Base-by-base conservation (phyloP, 1,140 invertebrate species). In the Drosophila littoralis region DNA sequence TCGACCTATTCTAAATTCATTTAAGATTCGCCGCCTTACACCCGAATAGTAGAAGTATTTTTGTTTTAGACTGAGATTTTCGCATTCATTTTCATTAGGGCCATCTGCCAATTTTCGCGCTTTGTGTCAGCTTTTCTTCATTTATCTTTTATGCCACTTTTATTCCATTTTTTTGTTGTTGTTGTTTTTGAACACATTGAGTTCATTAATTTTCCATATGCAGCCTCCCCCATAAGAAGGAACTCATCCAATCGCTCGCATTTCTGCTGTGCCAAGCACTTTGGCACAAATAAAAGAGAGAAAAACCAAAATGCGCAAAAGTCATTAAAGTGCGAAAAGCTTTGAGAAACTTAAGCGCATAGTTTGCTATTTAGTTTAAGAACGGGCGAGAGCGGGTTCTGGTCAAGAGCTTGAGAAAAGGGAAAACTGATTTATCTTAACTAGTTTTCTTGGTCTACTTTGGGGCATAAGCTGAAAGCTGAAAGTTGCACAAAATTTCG, bases 21-120 rank as follows among this genome's bases (percentile, higher is more conserved):
- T 36, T 35, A 0, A 28, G 4, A 28, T 28, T 28, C 4, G 22
- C 22, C 22, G 22, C 5, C 22, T 28, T 28, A 28, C 22, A 5
- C 0, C 3, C 7, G 5, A 35, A 7, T 8, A 32, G 48, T 50
- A 33, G 9, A 52, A 52, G 6, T 42, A 6, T 55, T 50, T 28
- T 15, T 61, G 15, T 13, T 13, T 10, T 1, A 15, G 8, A 17
- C 9, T 17, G 10, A 71, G 38, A 28, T 59, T 69, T 55, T 50
- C 12, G 17, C 57, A 55, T 76, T 76, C 35, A 72, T 72, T 66
- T 76, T 72, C 61, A 72, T 73, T 66, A 73, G 60, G 61, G 61
- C 57, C 32, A 67, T 57, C 50, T 73, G 61, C 57, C 69, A 73
- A 61, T 73, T 76, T 51, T 73, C 32, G 42, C 57, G 40, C 61